Percentiles rank a stretch among this genome's conserved stretches.
These are phyloP conservation scores for Pyrocoelia pectoralis DNA, from an alignment of 2,888 invertebrate species.

Conservation along the genomic window DNA sequence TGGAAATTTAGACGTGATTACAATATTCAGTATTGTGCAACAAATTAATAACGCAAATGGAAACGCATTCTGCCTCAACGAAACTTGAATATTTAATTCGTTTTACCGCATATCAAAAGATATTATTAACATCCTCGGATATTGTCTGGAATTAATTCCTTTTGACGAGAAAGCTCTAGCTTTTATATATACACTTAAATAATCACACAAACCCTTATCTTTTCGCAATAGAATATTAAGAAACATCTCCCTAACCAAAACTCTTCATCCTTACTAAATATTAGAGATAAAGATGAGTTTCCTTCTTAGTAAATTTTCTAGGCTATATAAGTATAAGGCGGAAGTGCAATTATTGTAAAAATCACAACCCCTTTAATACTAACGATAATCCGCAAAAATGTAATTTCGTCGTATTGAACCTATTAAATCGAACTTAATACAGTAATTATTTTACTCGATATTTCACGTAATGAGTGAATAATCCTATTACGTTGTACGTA, in stretches of 20 bases:
- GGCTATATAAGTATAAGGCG: too few species aligned
- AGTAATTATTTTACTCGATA: slow-evolving; percentile 6
- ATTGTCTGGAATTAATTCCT: slow-evolving; percentile 18
- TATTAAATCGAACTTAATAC: slow-evolving; percentile 11
- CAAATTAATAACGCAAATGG: slow-evolving; percentile 34
- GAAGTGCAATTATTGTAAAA: too few species aligned
- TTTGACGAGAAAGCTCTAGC: slow-evolving; percentile 10
- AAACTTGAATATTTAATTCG: slow-evolving; percentile 28
- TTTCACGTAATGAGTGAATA: slow-evolving; percentile 11
- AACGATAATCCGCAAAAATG: background rate
- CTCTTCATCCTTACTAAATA: slow-evolving; percentile 4
- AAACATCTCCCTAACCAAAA: slow-evolving; percentile 6
- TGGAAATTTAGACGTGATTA: slow-evolving; percentile 26
- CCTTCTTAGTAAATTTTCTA: too few species aligned
- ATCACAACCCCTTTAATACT: background rate
- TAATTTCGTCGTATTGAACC: background rate
- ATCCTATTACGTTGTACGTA: slow-evolving; percentile 9
- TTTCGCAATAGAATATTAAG: slow-evolving; percentile 10
- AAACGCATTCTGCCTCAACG: slow-evolving; percentile 31
- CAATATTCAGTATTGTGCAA: slow-evolving; percentile 30
- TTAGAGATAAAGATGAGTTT: background rate
- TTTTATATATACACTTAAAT: slow-evolving; percentile 12
- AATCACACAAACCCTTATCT: slow-evolving; percentile 6
- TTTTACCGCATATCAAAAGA: slow-evolving; percentile 22
- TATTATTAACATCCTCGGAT: slow-evolving; percentile 28